phyloP scores from a whole-genome alignment of 2,888 invertebrate species.

The Myopa tessellatipennis region DNA sequence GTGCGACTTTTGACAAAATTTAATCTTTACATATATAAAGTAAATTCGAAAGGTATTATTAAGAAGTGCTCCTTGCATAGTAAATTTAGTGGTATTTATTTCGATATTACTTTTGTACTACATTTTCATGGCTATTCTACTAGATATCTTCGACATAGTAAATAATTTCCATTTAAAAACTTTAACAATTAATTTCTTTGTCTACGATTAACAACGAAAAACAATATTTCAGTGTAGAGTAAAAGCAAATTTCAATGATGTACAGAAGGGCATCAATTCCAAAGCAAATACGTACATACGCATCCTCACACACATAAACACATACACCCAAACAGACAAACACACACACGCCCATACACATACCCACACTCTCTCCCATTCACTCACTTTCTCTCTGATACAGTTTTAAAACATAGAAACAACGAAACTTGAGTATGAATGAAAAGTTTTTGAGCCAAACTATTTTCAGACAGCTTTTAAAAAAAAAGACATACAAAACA shows the following conservation, averaged over 20 bases:
- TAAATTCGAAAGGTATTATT: no score
- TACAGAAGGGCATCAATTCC: background rate
- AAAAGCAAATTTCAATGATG: no score
- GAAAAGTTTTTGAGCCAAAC: slow-evolving; percentile 23
- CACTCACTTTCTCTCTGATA: background rate
- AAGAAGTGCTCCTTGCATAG: no score
- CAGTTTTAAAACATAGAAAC: slow-evolving; percentile 11
- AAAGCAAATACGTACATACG: no score
- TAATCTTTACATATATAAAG: no score
- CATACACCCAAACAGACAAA: slow-evolving; percentile 29
- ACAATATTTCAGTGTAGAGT: no score
- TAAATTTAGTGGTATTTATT: no score
- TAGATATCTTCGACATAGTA: slow-evolving; percentile 4
- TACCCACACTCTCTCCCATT: slow-evolving; percentile 5
- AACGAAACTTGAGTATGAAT: slow-evolving; percentile 14
- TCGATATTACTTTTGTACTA: background rate
- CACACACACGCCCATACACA: slow-evolving; percentile 38
- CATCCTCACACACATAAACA: background rate
- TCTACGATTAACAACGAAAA: slow-evolving; percentile 26
- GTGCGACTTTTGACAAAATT: no score
- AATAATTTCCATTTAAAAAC: slow-evolving; percentile 34
- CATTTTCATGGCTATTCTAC: background rate
- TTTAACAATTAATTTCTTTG: slow-evolving; percentile 41
- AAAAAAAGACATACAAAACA: slow-evolving; percentile 4
- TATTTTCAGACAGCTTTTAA: slow-evolving; percentile 1